These are phyloP conservation scores for Microtus pennsylvanicus DNA, from an alignment of 2,113 vertebrate species.

Conservation along the genomic window DNA sequence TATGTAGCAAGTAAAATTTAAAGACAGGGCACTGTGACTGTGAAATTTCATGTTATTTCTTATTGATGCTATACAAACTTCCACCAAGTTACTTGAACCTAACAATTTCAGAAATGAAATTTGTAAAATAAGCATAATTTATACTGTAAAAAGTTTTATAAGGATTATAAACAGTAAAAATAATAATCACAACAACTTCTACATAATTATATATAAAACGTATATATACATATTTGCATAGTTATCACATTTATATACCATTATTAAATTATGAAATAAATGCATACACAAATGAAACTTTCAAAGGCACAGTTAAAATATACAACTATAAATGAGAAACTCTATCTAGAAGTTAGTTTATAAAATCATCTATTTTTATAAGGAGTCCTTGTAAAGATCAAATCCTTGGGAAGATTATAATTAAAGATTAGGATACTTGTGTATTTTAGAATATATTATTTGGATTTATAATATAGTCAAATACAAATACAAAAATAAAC, in stretches of 20 bases:
- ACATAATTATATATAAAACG: not conserved
- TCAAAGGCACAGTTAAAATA: not conserved
- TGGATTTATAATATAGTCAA: not conserved
- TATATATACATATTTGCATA: not conserved
- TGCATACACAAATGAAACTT: not conserved
- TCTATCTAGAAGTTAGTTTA: not conserved
- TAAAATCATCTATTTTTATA: not conserved
- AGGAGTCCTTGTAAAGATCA: not conserved
- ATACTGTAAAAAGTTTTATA: not conserved
- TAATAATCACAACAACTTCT: not conserved
- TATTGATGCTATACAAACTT: not conserved
- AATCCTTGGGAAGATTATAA: not conserved
- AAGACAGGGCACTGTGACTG: not conserved
- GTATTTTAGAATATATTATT: slow-evolving; percentile 14
- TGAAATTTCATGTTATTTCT: slow-evolving; percentile 15
- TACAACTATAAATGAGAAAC: not conserved
- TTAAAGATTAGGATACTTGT: slow-evolving; percentile 14
- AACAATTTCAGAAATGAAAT: slow-evolving; percentile 20
- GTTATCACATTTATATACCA: not conserved
- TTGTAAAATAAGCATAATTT: slow-evolving; percentile 16
- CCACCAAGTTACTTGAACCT: slow-evolving; percentile 35
- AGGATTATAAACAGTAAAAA: not conserved
- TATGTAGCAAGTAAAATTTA: not conserved
- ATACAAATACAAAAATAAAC: slow-evolving; percentile 38
- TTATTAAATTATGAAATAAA: not conserved